Evolutionary conservation across 1,140 invertebrate species (phyloP).

Genomic region (Drosophila subobscura): DNA sequence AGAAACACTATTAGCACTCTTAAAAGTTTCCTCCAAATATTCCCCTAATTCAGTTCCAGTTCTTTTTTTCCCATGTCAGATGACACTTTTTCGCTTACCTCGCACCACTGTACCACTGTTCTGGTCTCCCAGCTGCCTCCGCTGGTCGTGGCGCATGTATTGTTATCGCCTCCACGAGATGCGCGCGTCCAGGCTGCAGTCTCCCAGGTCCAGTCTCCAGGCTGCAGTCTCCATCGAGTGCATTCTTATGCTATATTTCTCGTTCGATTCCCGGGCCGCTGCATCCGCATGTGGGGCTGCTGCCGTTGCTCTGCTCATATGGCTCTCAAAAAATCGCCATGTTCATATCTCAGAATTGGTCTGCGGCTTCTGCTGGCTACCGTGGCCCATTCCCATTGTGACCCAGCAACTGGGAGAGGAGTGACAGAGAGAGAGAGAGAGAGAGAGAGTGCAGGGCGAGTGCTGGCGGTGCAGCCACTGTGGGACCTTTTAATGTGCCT

Average conservation of each 20-base stretch:
- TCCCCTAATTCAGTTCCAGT: too few species aligned
- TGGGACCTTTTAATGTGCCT: conserved; percentile 77
- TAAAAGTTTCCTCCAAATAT: too few species aligned
- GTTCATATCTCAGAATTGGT: conserved; percentile 81
- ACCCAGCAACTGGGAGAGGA: conserved; percentile 9
- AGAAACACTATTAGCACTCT: too few species aligned
- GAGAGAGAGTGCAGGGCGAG: neutral
- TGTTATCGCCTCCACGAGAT: conserved; percentile 67
- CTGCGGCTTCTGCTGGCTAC: conserved; percentile 56
- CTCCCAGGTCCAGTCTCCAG: conserved; percentile 6
- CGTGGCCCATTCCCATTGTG: conserved; percentile 60
- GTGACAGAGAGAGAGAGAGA: too few species aligned
- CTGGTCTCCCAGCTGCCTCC: conserved; percentile 15
- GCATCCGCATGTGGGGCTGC: neutral
- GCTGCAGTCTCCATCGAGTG: conserved; percentile 7
- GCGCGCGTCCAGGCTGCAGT: conserved; percentile 18
- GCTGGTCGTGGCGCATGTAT: conserved; percentile 71
- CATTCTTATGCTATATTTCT: conserved; percentile 70
- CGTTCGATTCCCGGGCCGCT: conserved; percentile 20
- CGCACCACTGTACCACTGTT: conserved; percentile 12
- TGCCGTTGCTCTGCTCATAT: conserved; percentile 51
- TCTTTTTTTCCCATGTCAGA: too few species aligned
- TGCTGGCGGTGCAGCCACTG: conserved; percentile 1
- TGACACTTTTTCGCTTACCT: too few species aligned
- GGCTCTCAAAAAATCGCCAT: conserved; percentile 58